Conservation (phyloP, 2,113 vertebrate genomes). For the Eublepharis macularius region DNA sequence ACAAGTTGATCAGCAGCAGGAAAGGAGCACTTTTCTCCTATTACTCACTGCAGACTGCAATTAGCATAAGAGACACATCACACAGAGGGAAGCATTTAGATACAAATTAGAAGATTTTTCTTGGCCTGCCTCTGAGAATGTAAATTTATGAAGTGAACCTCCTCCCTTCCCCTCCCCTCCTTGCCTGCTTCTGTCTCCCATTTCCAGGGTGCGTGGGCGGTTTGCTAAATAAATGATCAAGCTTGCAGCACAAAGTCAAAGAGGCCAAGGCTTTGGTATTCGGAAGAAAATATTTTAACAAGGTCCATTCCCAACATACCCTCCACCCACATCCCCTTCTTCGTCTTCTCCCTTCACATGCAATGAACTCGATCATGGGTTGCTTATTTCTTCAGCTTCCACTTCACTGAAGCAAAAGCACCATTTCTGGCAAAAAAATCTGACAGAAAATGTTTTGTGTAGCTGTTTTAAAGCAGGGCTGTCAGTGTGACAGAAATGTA, state of each 20-base stretch:
- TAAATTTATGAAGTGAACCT: not conserved
- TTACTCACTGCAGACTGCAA: not conserved
- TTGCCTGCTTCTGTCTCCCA: not conserved
- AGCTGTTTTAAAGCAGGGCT: not conserved
- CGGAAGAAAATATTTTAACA: not conserved
- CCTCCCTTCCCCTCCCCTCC: not conserved
- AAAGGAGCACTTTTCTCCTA: not conserved
- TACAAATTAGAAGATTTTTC: not conserved
- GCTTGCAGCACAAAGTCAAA: constrained; percentile 3
- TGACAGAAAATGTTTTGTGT: not conserved
- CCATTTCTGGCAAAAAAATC: not conserved
- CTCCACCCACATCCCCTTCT: not conserved
- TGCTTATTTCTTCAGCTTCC: not conserved
- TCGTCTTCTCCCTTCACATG: not conserved
- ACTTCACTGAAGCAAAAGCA: not conserved
- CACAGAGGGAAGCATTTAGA: not conserved
- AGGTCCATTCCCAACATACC: not conserved
- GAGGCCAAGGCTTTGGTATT: not conserved
- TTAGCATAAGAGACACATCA: not conserved
- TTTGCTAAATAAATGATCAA: constrained; percentile 23
- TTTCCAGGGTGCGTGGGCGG: constrained; percentile 5
- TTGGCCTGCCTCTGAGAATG: not conserved
- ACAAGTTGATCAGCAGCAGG: not conserved
- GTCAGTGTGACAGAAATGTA: not conserved
- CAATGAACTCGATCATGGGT: not conserved